These are phyloP conservation scores for Aurelia sp. DNA, from an alignment of 30 jellyfish, hydroid and myxozoan species.

Conservation along the genomic window DNA sequence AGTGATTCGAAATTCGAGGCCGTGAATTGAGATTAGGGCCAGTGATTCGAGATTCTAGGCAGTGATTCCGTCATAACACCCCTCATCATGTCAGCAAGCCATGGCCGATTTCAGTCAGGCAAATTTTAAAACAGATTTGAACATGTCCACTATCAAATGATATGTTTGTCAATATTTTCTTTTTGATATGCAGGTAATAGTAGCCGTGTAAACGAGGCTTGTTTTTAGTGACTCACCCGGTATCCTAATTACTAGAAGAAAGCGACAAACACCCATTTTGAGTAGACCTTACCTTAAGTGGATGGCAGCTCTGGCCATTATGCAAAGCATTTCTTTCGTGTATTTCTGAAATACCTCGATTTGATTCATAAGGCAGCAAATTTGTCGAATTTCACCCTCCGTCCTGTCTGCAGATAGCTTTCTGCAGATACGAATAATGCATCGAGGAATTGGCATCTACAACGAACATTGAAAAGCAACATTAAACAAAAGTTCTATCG, in stretches of 20 bases:
- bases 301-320: constrained; percentile 69
- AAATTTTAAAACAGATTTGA: too few relatives aligned
- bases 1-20: too few relatives aligned
- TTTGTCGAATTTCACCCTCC: constrained; percentile 49
- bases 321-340: constrained; percentile 60
- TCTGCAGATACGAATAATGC: constrained; percentile 41
- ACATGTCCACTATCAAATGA: too few relatives aligned
- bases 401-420: constrained; percentile 44
- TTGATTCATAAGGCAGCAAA: constrained; percentile 69
- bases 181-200: too few relatives aligned
- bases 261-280: not conserved
- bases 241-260: not conserved
- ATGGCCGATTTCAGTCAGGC: too few relatives aligned
- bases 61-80: too few relatives aligned
- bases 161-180: too few relatives aligned
- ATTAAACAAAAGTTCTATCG: not conserved
- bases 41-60: too few relatives aligned
- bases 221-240: too few relatives aligned
- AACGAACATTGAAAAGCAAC: not conserved
- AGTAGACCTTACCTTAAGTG: constrained; percentile 26
- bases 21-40: too few relatives aligned
- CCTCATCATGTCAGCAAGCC: too few relatives aligned
- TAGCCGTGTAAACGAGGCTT: too few relatives aligned
- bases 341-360: constrained; percentile 50
- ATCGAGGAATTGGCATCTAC: constrained; percentile 52